These are phyloP conservation scores for Drosophila koepferae DNA, from an alignment of 2,888 invertebrate genomes.

Conservation along the genomic window DNA sequence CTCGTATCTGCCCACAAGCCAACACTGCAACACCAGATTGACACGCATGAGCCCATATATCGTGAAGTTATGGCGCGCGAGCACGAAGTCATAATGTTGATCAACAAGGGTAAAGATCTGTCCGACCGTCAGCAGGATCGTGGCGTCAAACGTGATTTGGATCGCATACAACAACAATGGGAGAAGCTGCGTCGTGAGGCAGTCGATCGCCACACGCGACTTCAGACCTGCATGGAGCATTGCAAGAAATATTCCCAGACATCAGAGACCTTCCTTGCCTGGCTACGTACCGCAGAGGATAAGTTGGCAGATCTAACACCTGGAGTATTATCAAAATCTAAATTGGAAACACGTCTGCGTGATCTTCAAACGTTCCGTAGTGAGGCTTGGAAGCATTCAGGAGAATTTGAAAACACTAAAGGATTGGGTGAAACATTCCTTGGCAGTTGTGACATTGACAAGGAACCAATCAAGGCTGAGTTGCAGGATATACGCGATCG, in stretches of 20 bases:
- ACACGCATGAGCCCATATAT: constrained; percentile 95
- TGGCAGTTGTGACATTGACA: constrained; percentile 94
- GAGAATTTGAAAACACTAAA: constrained; percentile 95
- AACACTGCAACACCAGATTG: constrained; percentile 93
- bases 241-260: constrained; percentile 95
- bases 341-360: constrained; percentile 94
- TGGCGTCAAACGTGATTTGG: constrained; percentile 91
- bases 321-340: constrained; percentile 92
- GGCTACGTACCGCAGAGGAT: constrained; percentile 95
- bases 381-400: constrained; percentile 96
- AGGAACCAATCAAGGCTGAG: constrained; percentile 94
- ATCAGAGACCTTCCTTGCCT: constrained; percentile 93
- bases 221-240: constrained; percentile 96
- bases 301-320: constrained; percentile 92
- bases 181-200: constrained; percentile 95
- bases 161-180: constrained; percentile 96
- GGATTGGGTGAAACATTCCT: constrained; percentile 95
- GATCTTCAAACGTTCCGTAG: constrained; percentile 95
- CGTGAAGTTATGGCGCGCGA: constrained; percentile 94
- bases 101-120: constrained; percentile 94
- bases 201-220: constrained; percentile 92
- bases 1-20: constrained; percentile 94
- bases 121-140: constrained; percentile 86
- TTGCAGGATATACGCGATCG: constrained; percentile 92
- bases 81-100: constrained; percentile 96